phyloP scores from a whole-genome alignment of 2,113 vertebrate species.

The Indri indri region DNA sequence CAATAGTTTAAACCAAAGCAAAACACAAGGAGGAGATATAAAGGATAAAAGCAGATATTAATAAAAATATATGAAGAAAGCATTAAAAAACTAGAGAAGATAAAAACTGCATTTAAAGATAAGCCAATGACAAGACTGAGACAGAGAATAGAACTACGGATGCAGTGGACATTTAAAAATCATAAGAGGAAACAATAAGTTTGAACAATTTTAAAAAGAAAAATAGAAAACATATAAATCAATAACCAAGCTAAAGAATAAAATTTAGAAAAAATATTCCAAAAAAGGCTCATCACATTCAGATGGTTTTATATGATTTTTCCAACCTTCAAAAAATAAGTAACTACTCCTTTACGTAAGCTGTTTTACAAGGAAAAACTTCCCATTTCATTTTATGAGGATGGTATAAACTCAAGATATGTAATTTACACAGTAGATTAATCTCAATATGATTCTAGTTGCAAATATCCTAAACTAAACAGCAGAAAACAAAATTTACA shows the following conservation, averaged over 20 bases:
- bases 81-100: background rate
- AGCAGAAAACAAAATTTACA: background rate
- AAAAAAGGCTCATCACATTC: background rate
- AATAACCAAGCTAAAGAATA: background rate
- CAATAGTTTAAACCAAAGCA: constrained; percentile 23
- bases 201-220: background rate
- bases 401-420: background rate
- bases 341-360: background rate
- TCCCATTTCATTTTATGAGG: background rate
- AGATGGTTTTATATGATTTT: background rate
- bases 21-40: constrained; percentile 13
- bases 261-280: background rate
- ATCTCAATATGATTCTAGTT: background rate
- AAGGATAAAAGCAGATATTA: background rate
- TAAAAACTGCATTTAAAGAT: constrained; percentile 30
- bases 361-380: background rate
- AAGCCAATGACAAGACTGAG: background rate
- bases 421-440: background rate
- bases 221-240: background rate
- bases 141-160: background rate
- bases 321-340: background rate
- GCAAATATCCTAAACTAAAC: constrained; percentile 27
- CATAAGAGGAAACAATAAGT: background rate
- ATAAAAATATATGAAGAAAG: background rate
- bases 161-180: background rate